phyloP scores from a whole-genome alignment of 2,113 vertebrate genomes.

The Felis catus region DNA sequence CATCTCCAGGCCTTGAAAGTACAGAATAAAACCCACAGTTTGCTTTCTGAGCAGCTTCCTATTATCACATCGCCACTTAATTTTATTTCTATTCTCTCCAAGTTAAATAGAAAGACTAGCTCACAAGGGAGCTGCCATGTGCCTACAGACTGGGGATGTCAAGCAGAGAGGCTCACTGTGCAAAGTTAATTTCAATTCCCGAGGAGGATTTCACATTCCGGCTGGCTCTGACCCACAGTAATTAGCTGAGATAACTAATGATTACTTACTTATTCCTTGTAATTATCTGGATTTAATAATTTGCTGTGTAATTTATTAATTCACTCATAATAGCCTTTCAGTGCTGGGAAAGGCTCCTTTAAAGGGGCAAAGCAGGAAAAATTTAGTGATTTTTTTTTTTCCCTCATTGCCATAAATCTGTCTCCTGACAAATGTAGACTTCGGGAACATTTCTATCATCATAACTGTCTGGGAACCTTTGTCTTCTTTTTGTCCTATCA shows the following conservation, averaged over 20 bases:
- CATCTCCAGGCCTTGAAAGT: slow-evolving; percentile 73
- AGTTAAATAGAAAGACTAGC: slow-evolving; percentile 88
- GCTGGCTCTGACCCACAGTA: slow-evolving; percentile 97
- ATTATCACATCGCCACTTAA: slow-evolving; percentile 86
- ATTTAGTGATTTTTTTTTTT: slow-evolving; percentile 79
- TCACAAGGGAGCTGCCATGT: slow-evolving; percentile 88
- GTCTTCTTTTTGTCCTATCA: slow-evolving; percentile 51
- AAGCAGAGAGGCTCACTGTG: slow-evolving; percentile 89
- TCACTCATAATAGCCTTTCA: slow-evolving; percentile 96
- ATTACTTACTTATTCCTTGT: slow-evolving; percentile 98
- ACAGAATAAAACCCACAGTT: slow-evolving; percentile 79
- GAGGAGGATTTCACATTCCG: slow-evolving; percentile 91
- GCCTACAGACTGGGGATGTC: slow-evolving; percentile 88
- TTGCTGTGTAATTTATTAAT: slow-evolving; percentile 99
- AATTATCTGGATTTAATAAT: slow-evolving; percentile 99
- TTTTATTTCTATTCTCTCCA: slow-evolving; percentile 89
- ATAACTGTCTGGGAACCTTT: slow-evolving; percentile 55
- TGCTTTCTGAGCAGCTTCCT: slow-evolving; percentile 84
- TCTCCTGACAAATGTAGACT: slow-evolving; percentile 83
- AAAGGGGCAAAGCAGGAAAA: slow-evolving; percentile 83
- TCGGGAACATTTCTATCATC: slow-evolving; percentile 41
- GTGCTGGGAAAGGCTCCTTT: slow-evolving; percentile 91
- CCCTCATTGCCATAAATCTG: slow-evolving; percentile 84
- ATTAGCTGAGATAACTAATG: slow-evolving; percentile 99
- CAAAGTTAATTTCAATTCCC: slow-evolving; percentile 98